Percentiles rank a stretch among this genome's conserved stretches.
Evolutionary conservation across 2,888 invertebrate species (phyloP).

Genomic region (Drosophila macrospina): DNA sequence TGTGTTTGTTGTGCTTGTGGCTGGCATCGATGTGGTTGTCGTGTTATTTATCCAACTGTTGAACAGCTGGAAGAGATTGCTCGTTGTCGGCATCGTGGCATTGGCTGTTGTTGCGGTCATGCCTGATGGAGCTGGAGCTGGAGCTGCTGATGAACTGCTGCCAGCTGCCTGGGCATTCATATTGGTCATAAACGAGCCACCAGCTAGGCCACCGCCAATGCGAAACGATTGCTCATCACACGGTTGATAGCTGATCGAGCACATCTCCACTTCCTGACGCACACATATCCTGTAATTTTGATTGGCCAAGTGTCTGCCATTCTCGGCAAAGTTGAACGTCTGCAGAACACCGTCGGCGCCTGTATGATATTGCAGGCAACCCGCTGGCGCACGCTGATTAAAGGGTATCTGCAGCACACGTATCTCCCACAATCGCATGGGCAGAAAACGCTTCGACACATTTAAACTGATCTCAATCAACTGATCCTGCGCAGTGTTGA

Average conservation of each 20-base stretch:
- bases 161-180: not conserved
- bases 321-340: conserved; percentile 93
- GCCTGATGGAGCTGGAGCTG: not conserved
- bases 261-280: conserved; percentile 89
- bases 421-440: conserved; percentile 92
- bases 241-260: conserved; percentile 91
- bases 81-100: conserved; percentile 3
- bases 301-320: conserved; percentile 92
- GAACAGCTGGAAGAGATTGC: conserved; percentile 30
- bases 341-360: conserved; percentile 87
- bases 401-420: conserved; percentile 91
- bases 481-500: conserved; percentile 48
- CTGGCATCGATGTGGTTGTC: conserved; percentile 14
- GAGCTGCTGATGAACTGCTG: not conserved
- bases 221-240: conserved; percentile 92
- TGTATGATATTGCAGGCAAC: conserved; percentile 91
- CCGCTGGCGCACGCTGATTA: conserved; percentile 90
- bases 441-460: conserved; percentile 88
- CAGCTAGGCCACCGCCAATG: conserved; percentile 86
- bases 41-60: conserved; percentile 39
- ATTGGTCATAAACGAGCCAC: conserved; percentile 28
- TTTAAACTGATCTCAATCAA: conserved; percentile 85
- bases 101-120: not conserved
- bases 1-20: conserved; percentile 10
- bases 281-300: conserved; percentile 93